A percentile compares a stretch with the other conserved stretches of the same genome.
Evolutionary conservation across 2,113 vertebrate species (phyloP).

Genomic region (Rhinolophus ferrumequinum): DNA sequence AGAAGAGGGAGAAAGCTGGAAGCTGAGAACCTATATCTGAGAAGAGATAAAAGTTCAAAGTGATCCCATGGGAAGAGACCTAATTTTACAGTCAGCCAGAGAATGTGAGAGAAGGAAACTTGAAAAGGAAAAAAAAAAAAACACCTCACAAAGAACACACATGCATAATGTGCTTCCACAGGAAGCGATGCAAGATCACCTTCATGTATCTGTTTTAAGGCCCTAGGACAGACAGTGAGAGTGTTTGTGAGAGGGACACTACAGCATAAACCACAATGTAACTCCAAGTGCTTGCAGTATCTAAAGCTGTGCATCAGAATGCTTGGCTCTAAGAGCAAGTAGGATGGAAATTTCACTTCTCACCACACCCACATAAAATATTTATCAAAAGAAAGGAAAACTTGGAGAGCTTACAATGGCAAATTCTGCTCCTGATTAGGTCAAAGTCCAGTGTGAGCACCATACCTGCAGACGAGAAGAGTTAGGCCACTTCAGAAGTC

Average conservation of each 20-base stretch:
- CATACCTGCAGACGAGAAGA: not conserved
- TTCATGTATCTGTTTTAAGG: not conserved
- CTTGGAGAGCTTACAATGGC: not conserved
- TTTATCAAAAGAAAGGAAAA: not conserved
- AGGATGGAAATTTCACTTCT: not conserved
- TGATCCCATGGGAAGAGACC: constrained; percentile 50
- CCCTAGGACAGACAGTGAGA: not conserved
- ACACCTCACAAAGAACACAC: not conserved
- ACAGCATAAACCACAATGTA: not conserved
- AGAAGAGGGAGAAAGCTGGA: not conserved
- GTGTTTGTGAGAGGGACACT: not conserved
- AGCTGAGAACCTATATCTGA: constrained; percentile 53
- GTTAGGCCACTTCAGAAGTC: not conserved
- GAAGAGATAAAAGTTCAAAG: constrained; percentile 70
- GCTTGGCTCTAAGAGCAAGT: not conserved
- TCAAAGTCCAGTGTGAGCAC: not conserved
- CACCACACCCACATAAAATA: not conserved
- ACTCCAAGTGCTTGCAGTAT: not conserved
- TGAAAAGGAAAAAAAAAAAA: not conserved
- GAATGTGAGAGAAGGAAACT: constrained; percentile 13
- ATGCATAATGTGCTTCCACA: not conserved
- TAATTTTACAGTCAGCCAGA: constrained; percentile 35
- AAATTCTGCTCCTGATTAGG: not conserved
- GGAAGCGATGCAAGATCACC: not conserved
- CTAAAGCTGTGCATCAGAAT: not conserved